Evolutionary conservation across 2,797 vertebrate genomes (phyloP).

Genomic region (Salmo trutta): DNA sequence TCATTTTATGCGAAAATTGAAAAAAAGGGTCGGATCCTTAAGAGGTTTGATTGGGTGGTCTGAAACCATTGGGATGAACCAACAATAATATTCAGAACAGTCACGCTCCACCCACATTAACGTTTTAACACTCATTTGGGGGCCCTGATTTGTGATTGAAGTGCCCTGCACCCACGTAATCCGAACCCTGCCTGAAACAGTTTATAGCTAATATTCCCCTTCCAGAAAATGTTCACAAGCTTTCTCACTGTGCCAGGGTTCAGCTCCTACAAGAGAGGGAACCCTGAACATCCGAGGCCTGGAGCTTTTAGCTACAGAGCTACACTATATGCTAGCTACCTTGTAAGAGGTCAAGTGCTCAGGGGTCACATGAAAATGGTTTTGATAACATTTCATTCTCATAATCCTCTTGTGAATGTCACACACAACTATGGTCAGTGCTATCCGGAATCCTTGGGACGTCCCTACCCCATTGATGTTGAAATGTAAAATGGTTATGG

Average conservation of each 20-base stretch:
- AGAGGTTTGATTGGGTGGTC: not conserved
- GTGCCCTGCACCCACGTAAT: not conserved
- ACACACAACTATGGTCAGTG: slow-evolving; percentile 49
- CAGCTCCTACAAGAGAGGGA: not conserved
- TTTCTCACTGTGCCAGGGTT: not conserved
- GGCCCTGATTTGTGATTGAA: not conserved
- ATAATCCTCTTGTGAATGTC: slow-evolving; percentile 66
- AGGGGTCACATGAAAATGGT: slow-evolving; percentile 69
- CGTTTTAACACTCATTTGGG: not conserved
- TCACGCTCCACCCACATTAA: not conserved
- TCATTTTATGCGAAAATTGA: no score
- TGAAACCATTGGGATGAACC: not conserved
- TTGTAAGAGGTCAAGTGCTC: slow-evolving; percentile 66
- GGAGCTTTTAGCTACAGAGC: slow-evolving; percentile 41
- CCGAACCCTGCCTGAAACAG: not conserved
- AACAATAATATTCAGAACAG: not conserved
- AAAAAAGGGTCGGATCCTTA: no score
- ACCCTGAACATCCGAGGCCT: slow-evolving; percentile 18
- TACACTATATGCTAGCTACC: slow-evolving; percentile 15
- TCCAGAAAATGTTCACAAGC: not conserved
- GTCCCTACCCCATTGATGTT: no score
- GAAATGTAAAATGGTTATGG: no score
- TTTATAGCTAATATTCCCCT: not conserved
- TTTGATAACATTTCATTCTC: slow-evolving; percentile 53
- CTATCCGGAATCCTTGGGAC: no score